Evolutionary conservation across 2,113 vertebrate genomes (phyloP).

Genomic region (Desmodus rotundus): DNA sequence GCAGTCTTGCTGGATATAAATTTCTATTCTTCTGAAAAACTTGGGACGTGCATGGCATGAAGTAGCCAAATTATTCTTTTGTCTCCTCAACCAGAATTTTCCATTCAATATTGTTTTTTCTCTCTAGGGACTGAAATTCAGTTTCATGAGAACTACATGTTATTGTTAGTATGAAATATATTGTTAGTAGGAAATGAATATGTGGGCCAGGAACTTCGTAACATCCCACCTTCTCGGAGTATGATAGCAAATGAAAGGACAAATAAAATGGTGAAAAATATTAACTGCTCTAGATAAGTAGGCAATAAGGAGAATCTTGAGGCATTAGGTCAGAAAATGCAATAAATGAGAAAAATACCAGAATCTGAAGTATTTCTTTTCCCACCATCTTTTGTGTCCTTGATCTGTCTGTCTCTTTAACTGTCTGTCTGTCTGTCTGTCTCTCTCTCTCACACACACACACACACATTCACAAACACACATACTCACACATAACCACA

Average conservation of each 20-base stretch:
- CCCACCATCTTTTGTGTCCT: background rate
- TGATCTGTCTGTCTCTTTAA: background rate
- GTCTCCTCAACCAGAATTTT: slow-evolving; percentile 6
- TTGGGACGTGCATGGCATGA: background rate
- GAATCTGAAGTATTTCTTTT: background rate
- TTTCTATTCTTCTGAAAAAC: background rate
- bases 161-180: background rate
- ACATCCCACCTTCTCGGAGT: background rate
- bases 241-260: background rate
- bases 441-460: no score
- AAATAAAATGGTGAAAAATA: background rate
- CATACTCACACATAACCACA: background rate
- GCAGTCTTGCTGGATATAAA: background rate
- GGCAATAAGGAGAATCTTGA: background rate
- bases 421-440: background rate
- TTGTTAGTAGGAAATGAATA: no score
- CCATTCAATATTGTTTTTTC: background rate
- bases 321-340: background rate
- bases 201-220: background rate
- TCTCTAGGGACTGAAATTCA: background rate
- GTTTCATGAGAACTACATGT: background rate
- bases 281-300: background rate
- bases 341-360: background rate
- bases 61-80: background rate
- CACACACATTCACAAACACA: background rate